Conservation (phyloP, 2,113 vertebrate genomes). For the Mionectes macconnelli region DNA sequence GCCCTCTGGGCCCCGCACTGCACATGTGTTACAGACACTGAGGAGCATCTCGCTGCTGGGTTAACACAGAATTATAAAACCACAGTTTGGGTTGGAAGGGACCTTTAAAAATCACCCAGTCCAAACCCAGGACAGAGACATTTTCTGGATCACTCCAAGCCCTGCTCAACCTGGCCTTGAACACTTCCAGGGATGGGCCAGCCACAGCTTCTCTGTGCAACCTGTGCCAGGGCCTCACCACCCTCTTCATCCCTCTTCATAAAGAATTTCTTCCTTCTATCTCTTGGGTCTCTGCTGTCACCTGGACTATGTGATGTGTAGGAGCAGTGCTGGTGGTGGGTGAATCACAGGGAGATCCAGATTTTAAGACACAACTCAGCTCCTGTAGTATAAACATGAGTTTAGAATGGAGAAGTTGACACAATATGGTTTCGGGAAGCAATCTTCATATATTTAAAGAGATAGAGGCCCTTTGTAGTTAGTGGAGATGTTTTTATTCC, state of each 20-base stretch:
- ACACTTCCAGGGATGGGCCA: neutral
- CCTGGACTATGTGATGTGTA: rapidly evolving
- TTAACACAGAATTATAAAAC: neutral
- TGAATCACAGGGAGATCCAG: neutral
- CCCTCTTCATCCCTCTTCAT: rapidly evolving
- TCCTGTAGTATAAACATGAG: neutral
- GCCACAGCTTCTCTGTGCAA: rapidly evolving
- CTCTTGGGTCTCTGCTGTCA: neutral
- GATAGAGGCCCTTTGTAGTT: rapidly evolving
- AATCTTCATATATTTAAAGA: neutral
- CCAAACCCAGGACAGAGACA: rapidly evolving
- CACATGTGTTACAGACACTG: neutral
- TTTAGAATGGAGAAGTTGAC: neutral
- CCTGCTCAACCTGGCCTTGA: rapidly evolving
- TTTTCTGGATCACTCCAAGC: neutral
- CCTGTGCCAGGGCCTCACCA: neutral
- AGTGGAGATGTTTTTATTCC: neutral
- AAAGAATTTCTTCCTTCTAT: neutral
- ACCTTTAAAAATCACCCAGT: neutral
- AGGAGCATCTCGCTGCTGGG: rapidly evolving
- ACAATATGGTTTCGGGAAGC: neutral
- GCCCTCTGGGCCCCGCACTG: no score
- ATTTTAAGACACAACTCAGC: neutral
- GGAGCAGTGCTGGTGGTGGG: neutral
- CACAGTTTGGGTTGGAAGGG: neutral